Percentiles rank a stretch among this genome's conserved stretches.
phyloP scores from a whole-genome alignment of 2,888 invertebrate genomes.

The Dolomedes plantarius region DNA sequence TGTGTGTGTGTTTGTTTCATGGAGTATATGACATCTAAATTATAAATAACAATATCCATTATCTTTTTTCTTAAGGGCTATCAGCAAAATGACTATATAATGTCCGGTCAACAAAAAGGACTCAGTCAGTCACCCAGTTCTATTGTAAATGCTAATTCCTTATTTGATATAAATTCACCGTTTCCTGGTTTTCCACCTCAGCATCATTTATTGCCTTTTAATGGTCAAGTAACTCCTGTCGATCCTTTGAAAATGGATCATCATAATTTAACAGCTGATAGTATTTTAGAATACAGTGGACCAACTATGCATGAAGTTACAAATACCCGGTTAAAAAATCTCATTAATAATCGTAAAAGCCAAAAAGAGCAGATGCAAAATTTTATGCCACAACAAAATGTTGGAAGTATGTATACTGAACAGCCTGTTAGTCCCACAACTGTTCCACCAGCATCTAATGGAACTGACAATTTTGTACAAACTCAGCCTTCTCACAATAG shows the following conservation, averaged over 20 bases:
- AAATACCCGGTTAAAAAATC: conserved; percentile 72
- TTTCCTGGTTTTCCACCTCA: conserved; percentile 57
- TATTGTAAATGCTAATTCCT: conserved; percentile 11
- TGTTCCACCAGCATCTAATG: conserved; percentile 29
- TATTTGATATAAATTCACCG: conserved; percentile 54
- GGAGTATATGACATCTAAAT: too few species aligned
- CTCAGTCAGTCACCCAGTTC: conserved; percentile 35
- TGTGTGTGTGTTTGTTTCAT: too few species aligned
- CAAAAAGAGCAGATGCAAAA: conserved; percentile 72
- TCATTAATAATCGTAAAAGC: conserved; percentile 72
- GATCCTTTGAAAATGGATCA: conserved; percentile 39
- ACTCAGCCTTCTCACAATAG: conserved; percentile 34
- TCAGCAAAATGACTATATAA: conserved; percentile 46
- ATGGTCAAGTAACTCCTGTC: conserved; percentile 47
- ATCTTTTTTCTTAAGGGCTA: conserved; percentile 33
- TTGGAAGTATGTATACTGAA: conserved; percentile 26
- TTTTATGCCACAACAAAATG: conserved; percentile 33
- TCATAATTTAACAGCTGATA: conserved; percentile 28
- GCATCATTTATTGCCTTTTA: conserved; percentile 53
- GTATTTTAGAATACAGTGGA: conserved; percentile 33
- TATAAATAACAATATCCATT: too few species aligned
- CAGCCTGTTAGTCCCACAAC: conserved; percentile 20
- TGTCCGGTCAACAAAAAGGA: conserved; percentile 40
- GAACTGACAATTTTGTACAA: conserved; percentile 33
- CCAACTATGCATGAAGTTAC: conserved; percentile 72